Evolutionary conservation across 2,888 invertebrate genomes (phyloP), one percentile per base, ranked within the genome.

Genomic region (Drosophila affinis): DNA sequence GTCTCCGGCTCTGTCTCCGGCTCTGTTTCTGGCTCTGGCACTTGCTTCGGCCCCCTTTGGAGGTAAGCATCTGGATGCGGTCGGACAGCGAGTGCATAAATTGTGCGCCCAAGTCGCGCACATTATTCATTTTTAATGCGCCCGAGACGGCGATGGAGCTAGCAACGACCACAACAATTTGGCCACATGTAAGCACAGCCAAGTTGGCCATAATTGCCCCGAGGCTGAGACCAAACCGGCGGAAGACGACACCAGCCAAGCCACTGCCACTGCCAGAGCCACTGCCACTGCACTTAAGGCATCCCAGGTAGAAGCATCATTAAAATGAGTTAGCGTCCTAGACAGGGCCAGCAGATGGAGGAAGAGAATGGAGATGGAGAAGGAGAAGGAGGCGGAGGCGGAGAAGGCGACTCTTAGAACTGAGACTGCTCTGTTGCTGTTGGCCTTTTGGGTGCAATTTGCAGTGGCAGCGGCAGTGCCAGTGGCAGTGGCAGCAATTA

Each of bases 401-500:
- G 27, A 4, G 56, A 56, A 24, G 18, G n/a, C 18, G 53, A 56
- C 27, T 21, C 24, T 32, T 18, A 44, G 52, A 58, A n/a, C 45
- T 47, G 49, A 21, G 55, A 68, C 64, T 62, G 9, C 86, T 76
- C 7, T 52, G 62, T 46, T 57, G 63, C 57, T 73, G 62, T 47
- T 79, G 86, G 82, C 73, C 90, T 87, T 88, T 87, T 84, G 91
- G 91, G 89, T 84, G 88, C 88, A 89, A 90, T 90, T 89, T 89
- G 70, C 81, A 77, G 63, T 60, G 78, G 82, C 81, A 87, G 81
- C 86, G 77, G 77, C 86, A 79, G 88, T 12, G 32, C 68, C 76
- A 76, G 63, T 64, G 79, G 85, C 84, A 89, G 83, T 83, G 90
- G 80, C 85, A 81, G 90, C 91, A 90, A 90, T 90, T 90, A 90